A percentile compares a stretch with the other conserved stretches of the same genome.
Evolutionary conservation across 2,797 vertebrate genomes (phyloP).

Genomic region (Delichon dasypus): DNA sequence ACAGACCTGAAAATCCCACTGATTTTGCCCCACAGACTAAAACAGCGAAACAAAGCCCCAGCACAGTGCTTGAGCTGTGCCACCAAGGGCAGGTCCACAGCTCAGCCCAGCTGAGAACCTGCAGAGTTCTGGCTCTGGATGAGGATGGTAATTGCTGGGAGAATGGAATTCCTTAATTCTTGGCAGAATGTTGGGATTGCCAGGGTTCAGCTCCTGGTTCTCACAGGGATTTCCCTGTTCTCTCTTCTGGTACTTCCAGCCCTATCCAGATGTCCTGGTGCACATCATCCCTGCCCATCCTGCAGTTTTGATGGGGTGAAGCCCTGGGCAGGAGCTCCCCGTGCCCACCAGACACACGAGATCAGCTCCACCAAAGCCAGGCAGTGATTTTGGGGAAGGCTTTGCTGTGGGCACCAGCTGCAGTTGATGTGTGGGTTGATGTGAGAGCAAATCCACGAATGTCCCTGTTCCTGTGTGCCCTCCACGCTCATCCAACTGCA

Average conservation of each 20-base stretch:
- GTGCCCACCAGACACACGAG: not conserved
- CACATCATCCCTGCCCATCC: accelerated
- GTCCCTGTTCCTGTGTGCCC: not conserved
- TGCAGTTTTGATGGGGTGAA: not conserved
- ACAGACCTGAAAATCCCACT: not conserved
- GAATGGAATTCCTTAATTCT: not conserved
- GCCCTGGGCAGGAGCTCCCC: not conserved
- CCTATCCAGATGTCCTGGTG: not conserved
- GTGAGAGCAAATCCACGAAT: not conserved
- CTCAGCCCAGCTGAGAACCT: not conserved
- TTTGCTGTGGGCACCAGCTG: not conserved
- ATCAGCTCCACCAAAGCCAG: not conserved
- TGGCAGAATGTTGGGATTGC: not conserved
- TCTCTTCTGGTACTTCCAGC: not conserved
- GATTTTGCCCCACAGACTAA: not conserved
- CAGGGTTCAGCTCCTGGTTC: not conserved
- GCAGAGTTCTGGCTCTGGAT: not conserved
- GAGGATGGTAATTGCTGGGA: not conserved
- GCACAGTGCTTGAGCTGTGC: not conserved
- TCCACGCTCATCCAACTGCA: not conserved
- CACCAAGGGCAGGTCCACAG: not conserved
- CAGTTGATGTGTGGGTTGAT: not conserved
- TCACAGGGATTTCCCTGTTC: not conserved
- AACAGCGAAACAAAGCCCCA: not conserved
- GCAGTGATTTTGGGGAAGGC: not conserved